These are phyloP conservation scores for Drosophila incognita DNA, from an alignment of 2,888 invertebrate genomes.

Conservation along the genomic window DNA sequence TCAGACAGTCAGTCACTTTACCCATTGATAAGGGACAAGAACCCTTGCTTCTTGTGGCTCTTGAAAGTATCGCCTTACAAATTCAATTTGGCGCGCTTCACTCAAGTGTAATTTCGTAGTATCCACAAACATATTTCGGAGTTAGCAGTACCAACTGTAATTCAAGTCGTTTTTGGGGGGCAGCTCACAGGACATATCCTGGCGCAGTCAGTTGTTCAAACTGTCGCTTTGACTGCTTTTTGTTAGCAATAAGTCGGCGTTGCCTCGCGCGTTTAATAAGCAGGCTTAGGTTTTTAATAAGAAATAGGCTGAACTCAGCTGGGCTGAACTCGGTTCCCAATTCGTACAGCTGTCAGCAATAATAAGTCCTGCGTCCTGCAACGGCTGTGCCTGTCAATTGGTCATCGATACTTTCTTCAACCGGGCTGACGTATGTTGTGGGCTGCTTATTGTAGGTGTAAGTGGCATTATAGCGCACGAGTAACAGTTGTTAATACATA, in stretches of 20 bases:
- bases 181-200: conserved; percentile 50
- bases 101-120: conserved; percentile 77
- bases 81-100: conserved; percentile 82
- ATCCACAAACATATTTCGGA: conserved; percentile 64
- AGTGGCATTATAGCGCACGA: conserved; percentile 4
- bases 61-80: conserved; percentile 79
- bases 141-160: conserved; percentile 72
- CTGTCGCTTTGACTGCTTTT: conserved; percentile 38
- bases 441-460: conserved; percentile 18
- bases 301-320: conserved; percentile 54
- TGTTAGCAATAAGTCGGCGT: conserved; percentile 54
- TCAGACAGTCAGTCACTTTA: conserved; percentile 17
- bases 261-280: conserved; percentile 67
- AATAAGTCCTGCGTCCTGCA: conserved; percentile 25
- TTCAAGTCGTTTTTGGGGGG: conserved; percentile 68
- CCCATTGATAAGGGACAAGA: conserved; percentile 58
- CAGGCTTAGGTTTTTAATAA: conserved; percentile 77
- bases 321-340: conserved; percentile 39
- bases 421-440: conserved; percentile 19
- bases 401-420: conserved; percentile 77
- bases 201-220: conserved; percentile 46
- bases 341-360: conserved; percentile 79
- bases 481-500: conserved; percentile 41
- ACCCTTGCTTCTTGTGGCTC: conserved; percentile 58
- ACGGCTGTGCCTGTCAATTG: conserved; percentile 60